These are phyloP conservation scores for Atlantisia rogersi DNA, from an alignment of 2,113 vertebrate genomes.

Conservation along the genomic window DNA sequence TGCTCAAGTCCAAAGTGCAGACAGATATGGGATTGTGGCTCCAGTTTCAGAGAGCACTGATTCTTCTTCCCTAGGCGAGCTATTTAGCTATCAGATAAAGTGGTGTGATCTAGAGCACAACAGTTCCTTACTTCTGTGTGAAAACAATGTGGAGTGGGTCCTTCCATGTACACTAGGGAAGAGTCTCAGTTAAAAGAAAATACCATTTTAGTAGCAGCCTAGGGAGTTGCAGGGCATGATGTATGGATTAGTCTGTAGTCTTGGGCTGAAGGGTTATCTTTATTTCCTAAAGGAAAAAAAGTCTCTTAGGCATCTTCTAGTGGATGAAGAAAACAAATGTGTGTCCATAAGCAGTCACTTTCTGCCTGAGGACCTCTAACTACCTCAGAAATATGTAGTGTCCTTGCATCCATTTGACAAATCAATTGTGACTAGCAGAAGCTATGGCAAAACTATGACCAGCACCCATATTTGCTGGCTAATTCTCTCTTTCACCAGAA, in stretches of 20 bases:
- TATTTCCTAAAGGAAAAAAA: not conserved
- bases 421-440: not conserved
- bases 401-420: not conserved
- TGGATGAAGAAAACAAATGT: fast-evolving
- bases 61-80: not conserved
- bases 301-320: not conserved
- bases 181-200: not conserved
- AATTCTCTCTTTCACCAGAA: not conserved
- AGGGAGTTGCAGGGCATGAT: not conserved
- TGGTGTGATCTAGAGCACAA: not conserved
- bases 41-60: not conserved
- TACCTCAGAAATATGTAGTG: not conserved
- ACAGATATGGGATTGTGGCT: not conserved
- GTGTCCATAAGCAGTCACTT: not conserved
- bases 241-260: not conserved
- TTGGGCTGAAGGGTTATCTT: not conserved
- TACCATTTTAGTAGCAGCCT: not conserved
- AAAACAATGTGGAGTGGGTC: not conserved
- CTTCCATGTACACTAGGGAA: not conserved
- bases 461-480: not conserved
- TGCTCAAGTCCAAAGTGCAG: not conserved
- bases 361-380: not conserved
- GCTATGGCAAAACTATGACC: not conserved
- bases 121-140: not conserved
- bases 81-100: not conserved